Conservation (phyloP, 2,797 vertebrate genomes). For the Orientallactaga sibirica region DNA sequence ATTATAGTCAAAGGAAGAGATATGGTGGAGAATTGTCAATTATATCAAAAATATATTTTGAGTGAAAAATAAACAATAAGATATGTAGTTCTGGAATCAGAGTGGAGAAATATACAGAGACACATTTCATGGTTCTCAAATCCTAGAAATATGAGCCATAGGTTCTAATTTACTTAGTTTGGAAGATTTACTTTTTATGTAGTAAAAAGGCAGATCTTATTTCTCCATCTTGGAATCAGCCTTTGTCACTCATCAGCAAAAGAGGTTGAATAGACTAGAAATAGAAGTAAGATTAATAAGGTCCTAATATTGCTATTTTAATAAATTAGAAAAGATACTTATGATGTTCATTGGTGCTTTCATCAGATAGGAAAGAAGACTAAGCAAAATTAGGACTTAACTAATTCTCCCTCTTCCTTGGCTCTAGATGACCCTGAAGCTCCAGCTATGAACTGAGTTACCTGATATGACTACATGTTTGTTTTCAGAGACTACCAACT, state of each 20-base stretch:
- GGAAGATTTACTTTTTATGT: background rate
- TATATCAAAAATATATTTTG: background rate
- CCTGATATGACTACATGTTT: background rate
- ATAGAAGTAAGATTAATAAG: conserved; percentile 24
- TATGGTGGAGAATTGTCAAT: background rate
- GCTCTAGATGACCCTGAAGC: background rate
- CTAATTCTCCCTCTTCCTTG: background rate
- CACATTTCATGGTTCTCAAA: background rate
- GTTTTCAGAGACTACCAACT: background rate
- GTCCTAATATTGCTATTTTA: background rate
- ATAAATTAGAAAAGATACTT: background rate
- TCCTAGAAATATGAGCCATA: background rate
- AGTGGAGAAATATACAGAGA: background rate
- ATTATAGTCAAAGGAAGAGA: background rate
- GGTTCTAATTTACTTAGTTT: conserved; percentile 29
- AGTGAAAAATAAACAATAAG: background rate
- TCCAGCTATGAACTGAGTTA: background rate
- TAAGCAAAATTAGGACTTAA: background rate
- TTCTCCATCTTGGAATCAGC: background rate
- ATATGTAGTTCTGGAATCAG: background rate
- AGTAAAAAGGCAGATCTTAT: background rate
- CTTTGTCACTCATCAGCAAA: conserved; percentile 3
- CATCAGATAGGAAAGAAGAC: conserved; percentile 37
- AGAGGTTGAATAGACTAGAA: background rate
- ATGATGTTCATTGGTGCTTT: background rate